Evolutionary conservation across 1,140 invertebrate species (phyloP), one percentile per base, ranked within the genome.

Genomic region (Achatina immaculata): DNA sequence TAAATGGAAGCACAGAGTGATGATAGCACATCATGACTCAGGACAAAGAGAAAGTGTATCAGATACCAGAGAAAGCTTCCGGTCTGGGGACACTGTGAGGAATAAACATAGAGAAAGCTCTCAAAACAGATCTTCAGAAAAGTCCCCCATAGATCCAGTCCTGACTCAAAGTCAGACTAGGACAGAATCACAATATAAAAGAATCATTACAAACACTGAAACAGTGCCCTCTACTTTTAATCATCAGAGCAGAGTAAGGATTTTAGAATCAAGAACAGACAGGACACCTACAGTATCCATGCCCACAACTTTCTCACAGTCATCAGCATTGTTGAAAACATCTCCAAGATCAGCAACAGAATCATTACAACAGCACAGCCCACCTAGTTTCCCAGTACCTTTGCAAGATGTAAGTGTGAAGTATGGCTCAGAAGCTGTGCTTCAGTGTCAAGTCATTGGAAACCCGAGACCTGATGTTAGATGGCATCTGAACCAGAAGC

Each of bases 381-480:
- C 76, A 51, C 87, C 87, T 45, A 80, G 81, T 24, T 85, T 88
- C 65, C 36, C 74, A 7, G 28, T 80, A 6, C 72, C 48, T n/a
- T 80, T 90, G 58, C 42, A 38, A 7, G 82, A 90, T 82, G 45
- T 83, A 21, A 95, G 95, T 14, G 86, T 87, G 11, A 81, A 66
- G 34, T 87, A 90, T 72, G 82, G 89, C 43, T 85, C 84, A 73
- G 73, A 85, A 81, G 84, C 90, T 7, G 84, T 87, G 89, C 91
- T 95, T 68, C 82, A 86, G 77, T 87, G 86, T 82, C 69, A 83
- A 55, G 84, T 91, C 7, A 82, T 78, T 11, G 90, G 88, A 38
- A 82, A 79, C 62, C 89, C 89, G 4, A 78, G 80, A 66, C 87
- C 90, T 36, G 86, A 85, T 24, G 81, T 91, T 16, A 84, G 78